Evolutionary conservation across 1,140 invertebrate genomes (phyloP).

Genomic region (Ylistrum balloti): DNA sequence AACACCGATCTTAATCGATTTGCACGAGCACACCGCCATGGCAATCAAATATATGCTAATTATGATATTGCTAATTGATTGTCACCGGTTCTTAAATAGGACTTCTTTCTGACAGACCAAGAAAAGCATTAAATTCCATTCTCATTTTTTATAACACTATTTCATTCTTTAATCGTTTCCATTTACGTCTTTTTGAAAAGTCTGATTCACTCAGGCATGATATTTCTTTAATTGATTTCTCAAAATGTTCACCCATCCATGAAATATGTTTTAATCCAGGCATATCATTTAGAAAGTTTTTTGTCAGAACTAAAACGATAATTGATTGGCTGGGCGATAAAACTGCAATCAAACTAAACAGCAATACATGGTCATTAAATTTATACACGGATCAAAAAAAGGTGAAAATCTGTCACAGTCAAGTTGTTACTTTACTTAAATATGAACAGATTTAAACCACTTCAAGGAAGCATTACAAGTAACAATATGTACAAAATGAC

Average conservation of each 20-base stretch:
- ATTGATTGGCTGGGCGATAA: neutral
- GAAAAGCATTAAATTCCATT: constrained; percentile 21
- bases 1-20: constrained; percentile 38
- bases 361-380: neutral
- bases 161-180: neutral
- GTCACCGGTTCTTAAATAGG: neutral
- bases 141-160: neutral
- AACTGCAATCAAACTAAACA: neutral
- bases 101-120: neutral
- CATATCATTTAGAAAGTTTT: neutral
- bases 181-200: neutral
- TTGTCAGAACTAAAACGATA: neutral
- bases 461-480: neutral
- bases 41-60: constrained; percentile 40
- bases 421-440: too few species aligned
- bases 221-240: constrained; percentile 35
- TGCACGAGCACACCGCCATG: constrained; percentile 7
- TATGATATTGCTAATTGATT: constrained; percentile 40
- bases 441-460: neutral
- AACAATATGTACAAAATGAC: neutral
- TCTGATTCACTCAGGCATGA: constrained; percentile 12
- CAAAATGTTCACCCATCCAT: neutral
- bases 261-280: constrained; percentile 27
- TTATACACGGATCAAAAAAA: too few species aligned
- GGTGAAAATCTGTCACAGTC: too few species aligned